These are phyloP conservation scores for Balanococcus diminutus DNA, from an alignment of 2,888 invertebrate species.

Conservation along the genomic window DNA sequence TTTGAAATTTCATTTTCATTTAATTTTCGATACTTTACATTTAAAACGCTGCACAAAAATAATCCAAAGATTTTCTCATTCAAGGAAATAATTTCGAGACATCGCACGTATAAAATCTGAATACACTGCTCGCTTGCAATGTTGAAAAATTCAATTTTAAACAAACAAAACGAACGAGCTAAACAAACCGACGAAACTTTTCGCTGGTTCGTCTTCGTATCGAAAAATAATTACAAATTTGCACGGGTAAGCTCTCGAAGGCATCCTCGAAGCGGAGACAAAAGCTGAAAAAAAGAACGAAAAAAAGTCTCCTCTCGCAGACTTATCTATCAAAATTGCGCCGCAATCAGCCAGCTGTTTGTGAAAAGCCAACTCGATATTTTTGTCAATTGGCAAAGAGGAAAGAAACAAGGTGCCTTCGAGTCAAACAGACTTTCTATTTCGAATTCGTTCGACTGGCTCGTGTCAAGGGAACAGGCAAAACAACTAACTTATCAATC, in stretches of 20 bases:
- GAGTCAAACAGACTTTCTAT: conserved; percentile 12
- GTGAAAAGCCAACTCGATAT: not conserved
- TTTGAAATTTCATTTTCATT: no score
- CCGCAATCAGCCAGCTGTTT: not conserved
- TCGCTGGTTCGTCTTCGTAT: not conserved
- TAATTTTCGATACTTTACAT: no score
- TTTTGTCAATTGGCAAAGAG: not conserved
- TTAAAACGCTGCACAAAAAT: no score
- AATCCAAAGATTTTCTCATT: no score
- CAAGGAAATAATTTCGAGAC: no score
- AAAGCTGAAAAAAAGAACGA: not conserved
- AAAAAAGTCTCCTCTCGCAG: not conserved
- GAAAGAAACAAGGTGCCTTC: not conserved
- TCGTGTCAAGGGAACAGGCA: not conserved
- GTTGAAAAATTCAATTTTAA: no score
- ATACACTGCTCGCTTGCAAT: no score
- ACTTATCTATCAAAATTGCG: not conserved
- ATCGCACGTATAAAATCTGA: no score
- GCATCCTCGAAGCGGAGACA: not conserved
- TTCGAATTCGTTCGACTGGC: not conserved
- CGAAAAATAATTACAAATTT: not conserved
- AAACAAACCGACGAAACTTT: not conserved
- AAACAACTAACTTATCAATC: conserved; percentile 33
- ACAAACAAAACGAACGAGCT: not conserved
- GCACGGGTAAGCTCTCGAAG: not conserved